Evolutionary conservation across 2,113 vertebrate species (phyloP).

Genomic region (Caloenas nicobarica): DNA sequence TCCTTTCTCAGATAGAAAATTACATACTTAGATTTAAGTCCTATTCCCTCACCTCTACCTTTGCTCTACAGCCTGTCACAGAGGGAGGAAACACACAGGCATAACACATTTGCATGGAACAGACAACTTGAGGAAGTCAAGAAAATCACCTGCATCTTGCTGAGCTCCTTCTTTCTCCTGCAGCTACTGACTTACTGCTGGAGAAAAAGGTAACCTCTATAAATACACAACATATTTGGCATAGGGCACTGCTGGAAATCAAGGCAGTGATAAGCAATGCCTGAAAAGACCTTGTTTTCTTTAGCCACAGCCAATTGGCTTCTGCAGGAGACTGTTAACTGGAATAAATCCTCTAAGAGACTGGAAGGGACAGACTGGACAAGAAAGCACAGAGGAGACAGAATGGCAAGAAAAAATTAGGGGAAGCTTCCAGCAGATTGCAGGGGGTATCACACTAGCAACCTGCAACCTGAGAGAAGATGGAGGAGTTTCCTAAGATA

Average conservation of each 20-base stretch:
- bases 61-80: background rate
- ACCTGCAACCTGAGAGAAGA: background rate
- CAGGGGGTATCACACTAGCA: background rate
- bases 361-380: background rate
- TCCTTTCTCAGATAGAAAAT: background rate
- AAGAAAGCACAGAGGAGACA: background rate
- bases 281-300: background rate
- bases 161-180: background rate
- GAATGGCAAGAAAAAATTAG: background rate
- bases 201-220: background rate
- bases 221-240: background rate
- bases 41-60: background rate
- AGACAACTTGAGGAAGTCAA: background rate
- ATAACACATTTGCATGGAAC: background rate
- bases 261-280: background rate
- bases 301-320: background rate
- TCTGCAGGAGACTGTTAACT: background rate
- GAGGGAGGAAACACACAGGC: background rate
- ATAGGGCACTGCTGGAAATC: background rate
- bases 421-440: background rate
- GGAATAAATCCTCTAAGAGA: background rate
- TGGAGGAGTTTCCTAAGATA: background rate
- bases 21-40: background rate
- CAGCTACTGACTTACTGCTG: background rate
- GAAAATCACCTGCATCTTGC: background rate